Evolutionary conservation across 2,888 invertebrate species (phyloP), one percentile per base, ranked within the genome.

Genomic region (Zaprionus bogoriensis): DNA sequence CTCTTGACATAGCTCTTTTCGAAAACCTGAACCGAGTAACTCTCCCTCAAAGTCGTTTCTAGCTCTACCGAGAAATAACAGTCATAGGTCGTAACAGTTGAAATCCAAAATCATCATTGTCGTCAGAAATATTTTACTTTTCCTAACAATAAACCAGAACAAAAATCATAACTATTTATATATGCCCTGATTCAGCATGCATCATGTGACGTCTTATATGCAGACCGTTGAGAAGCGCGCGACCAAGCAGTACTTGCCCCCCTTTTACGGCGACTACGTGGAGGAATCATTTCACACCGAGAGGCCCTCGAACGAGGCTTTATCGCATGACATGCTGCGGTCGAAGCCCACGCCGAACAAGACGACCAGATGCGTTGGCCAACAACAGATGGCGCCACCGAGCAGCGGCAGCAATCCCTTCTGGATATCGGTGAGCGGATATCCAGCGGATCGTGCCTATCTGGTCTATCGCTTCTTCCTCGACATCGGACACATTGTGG

Each of bases 341-440:
- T n/a, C n/a, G n/a, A n/a, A n/a, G n/a, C n/a, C n/a, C n/a, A n/a
- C n/a, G n/a, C n/a, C n/a, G n/a, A n/a, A n/a, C n/a, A n/a, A n/a
- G n/a, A n/a, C n/a, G n/a, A n/a, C n/a, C n/a, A n/a, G n/a, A n/a
- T n/a, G n/a, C n/a, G n/a, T n/a, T n/a, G n/a, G n/a, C n/a, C n/a
- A n/a, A n/a, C n/a, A 20, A 38, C 14, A 25, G 22, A 4, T 17
- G 14, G 17, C 4, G n/a, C 14, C 7, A 5, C 25, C 2, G 28
- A 30, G 4, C 4, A 62, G 4, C 7, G 7, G 9, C 44, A 10
- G 1, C 12, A 58, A 52, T n/a, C 6, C 48, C 0, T 62, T 51
- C 1, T 80, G 79, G 79, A 62, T 80, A n/a, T 53, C 55, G 9
- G 63, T 80, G 0, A 81, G 82, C 38, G 82, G 61, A 3, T 80